Evolutionary conservation across 2,797 vertebrate genomes (phyloP).

Genomic region (Clarias fuscus): DNA sequence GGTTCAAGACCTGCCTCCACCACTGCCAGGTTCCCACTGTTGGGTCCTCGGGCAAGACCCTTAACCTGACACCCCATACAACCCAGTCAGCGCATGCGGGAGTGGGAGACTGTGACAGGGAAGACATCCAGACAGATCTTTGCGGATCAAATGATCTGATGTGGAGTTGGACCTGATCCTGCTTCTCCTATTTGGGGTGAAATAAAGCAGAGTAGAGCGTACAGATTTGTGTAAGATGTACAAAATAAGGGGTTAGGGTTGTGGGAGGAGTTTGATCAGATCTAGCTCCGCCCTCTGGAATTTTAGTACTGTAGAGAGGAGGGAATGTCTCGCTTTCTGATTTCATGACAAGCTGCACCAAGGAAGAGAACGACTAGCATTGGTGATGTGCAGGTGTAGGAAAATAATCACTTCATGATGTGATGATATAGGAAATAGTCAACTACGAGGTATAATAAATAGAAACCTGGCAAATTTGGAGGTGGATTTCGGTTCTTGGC

Average conservation of each 20-base stretch:
- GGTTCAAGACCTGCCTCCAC: no score
- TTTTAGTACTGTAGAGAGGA: no score
- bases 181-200: neutral
- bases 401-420: neutral
- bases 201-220: neutral
- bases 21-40: no score
- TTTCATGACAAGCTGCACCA: no score
- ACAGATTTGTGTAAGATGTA: neutral
- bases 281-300: neutral
- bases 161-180: neutral
- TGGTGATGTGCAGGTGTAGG: neutral
- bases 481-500: slow-evolving; percentile 5
- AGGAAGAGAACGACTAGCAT: no score
- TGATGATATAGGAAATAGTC: neutral
- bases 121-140: no score
- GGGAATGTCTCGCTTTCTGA: no score
- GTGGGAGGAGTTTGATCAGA: neutral
- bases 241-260: neutral
- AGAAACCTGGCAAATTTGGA: neutral
- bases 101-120: no score
- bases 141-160: no score
- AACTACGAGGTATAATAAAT: neutral
- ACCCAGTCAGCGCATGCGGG: no score
- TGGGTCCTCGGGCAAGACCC: no score
- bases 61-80: no score